Percentiles rank a stretch among this genome's conserved stretches.
phyloP scores from a whole-genome alignment of 2,113 vertebrate genomes.

The Capreolus pygargus region DNA sequence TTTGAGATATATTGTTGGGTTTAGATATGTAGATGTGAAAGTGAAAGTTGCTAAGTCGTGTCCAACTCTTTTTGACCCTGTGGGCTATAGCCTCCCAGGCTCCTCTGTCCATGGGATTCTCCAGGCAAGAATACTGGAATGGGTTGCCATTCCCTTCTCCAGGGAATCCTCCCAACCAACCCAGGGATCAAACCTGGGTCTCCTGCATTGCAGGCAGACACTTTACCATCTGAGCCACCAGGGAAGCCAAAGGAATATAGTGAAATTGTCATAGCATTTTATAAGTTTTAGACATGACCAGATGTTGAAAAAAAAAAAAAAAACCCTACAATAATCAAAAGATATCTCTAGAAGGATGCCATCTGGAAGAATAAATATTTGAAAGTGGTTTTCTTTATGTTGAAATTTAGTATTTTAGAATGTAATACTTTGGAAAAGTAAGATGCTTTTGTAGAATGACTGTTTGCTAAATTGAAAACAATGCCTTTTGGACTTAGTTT shows the following conservation, averaged over 20 bases:
- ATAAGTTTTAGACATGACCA: neutral
- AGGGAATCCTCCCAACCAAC: neutral
- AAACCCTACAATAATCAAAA: neutral
- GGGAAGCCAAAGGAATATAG: neutral
- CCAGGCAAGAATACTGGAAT: neutral
- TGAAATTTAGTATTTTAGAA: neutral
- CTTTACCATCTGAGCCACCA: neutral
- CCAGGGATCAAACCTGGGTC: neutral
- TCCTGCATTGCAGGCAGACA: neutral
- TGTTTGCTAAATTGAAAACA: neutral
- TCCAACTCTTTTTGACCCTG: neutral
- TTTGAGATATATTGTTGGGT: neutral
- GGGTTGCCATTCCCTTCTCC: neutral
- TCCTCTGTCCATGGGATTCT: neutral
- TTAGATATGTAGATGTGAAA: neutral
- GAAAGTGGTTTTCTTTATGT: neutral
- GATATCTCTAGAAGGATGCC: neutral
- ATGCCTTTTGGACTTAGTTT: neutral
- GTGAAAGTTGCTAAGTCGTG: neutral
- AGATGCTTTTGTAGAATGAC: neutral
- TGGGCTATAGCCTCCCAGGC: neutral
- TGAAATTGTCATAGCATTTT: neutral
- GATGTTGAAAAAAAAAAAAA: neutral
- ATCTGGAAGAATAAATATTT: neutral
- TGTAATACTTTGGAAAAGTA: neutral